Evolutionary conservation across 2,797 vertebrate species (phyloP), one percentile per base, ranked within the genome.

Genomic region (Eremophila alpestris): DNA sequence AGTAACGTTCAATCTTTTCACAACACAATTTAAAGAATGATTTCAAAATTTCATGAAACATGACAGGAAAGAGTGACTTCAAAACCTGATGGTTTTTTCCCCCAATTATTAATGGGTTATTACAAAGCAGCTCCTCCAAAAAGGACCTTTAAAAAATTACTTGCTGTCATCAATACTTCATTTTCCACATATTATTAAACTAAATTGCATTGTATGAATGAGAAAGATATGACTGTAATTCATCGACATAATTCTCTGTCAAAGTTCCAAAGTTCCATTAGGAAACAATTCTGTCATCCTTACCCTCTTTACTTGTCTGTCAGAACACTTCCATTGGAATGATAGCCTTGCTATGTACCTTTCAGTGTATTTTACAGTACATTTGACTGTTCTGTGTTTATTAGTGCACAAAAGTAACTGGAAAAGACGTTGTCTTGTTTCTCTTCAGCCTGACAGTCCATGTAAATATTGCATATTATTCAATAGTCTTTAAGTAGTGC

Each of bases 11-110:
- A 88, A 40, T 49, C 43, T 45, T 58, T 94, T 93, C 90, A 96
- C 34, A 75, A 49, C 68, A 38, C 56, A 96, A 62, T 58, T 73
- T 88, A 94, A 93, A 89, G 71, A 94, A 94, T 73, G 48, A 70
- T 69, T 95, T 93, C 49, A 86, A 95, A 95, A 85, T 76, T 51
- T 93, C 69, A 95, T 54, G 40, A 94, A 90, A 73, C 52, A 51
- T 45, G 75, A 73, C 16, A 24, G 16, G 38, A 1, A 87, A 77
- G 26, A 73, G 5, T 11, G 65, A 7, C 20, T 79, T 95, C 63
- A 77, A 96, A 94, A 87, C 8, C 34, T 17, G 1, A 43, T 69
- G 93, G 82, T 92, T 76, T 76, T 30, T 52, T 32, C 5, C n/a
- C 5, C 30, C 5, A 43, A 0, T 82, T 76, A 29, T 74, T 34